phyloP scores from a whole-genome alignment of 2,113 vertebrate species.

The Pampusana beccarii region DNA sequence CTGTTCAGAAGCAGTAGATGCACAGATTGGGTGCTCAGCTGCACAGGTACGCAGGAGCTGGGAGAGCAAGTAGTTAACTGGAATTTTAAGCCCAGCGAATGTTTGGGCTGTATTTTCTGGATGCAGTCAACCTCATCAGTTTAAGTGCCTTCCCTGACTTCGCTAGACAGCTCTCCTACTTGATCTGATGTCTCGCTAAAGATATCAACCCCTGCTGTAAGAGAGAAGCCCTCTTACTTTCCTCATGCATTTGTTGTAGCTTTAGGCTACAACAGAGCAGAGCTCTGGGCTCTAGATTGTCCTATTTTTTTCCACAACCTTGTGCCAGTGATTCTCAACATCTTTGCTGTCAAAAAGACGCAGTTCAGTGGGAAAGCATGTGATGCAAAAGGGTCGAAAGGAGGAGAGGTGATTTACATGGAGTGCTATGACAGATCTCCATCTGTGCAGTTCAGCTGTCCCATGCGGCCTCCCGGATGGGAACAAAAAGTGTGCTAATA shows the following conservation, averaged over 20 bases:
- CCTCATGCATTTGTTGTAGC: background rate
- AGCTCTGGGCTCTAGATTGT: background rate
- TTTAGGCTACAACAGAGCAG: constrained; percentile 2
- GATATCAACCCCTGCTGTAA: background rate
- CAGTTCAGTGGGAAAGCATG: background rate
- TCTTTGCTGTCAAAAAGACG: constrained; percentile 30
- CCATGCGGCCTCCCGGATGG: background rate
- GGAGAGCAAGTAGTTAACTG: background rate
- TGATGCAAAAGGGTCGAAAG: background rate
- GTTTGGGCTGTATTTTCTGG: background rate
- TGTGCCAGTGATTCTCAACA: background rate
- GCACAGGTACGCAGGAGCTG: background rate
- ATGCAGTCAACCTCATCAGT: background rate
- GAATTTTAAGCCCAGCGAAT: background rate
- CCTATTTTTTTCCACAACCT: background rate
- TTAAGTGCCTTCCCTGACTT: background rate
- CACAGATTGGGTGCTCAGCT: background rate
- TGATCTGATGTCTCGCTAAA: background rate
- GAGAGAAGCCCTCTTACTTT: background rate
- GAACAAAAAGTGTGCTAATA: background rate
- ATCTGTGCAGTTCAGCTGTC: constrained; percentile 49
- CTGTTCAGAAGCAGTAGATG: background rate
- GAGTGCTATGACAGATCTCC: background rate
- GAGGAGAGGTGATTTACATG: constrained; percentile 23
- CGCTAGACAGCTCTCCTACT: background rate